These are phyloP conservation scores for Lepidocyrtoides sp. DNA, from an alignment of 2,888 invertebrate species.

Conservation along the genomic window DNA sequence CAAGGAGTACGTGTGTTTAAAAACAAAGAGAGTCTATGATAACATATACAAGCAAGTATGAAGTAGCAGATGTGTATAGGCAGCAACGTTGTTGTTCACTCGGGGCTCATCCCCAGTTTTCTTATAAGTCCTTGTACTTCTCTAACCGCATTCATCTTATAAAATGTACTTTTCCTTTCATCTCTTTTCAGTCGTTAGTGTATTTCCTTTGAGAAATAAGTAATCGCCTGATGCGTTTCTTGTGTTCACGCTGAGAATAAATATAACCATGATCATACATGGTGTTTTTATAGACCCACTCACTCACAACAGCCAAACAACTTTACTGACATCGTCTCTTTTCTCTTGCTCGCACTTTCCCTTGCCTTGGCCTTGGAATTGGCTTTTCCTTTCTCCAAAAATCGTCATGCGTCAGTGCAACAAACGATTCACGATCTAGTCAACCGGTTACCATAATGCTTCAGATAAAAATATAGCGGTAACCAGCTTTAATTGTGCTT, in stretches of 20 bases:
- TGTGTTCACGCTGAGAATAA: not conserved
- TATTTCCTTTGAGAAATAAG: slow-evolving; percentile 69
- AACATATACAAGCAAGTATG: slow-evolving; percentile 30
- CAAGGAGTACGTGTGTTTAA: not conserved
- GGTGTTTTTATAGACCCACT: slow-evolving; percentile 50
- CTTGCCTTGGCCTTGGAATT: slow-evolving; percentile 64
- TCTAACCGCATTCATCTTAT: not conserved
- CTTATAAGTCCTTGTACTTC: not conserved
- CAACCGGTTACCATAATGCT: slow-evolving; percentile 66
- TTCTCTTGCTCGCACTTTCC: slow-evolving; percentile 16
- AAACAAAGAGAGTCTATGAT: slow-evolving; percentile 62
- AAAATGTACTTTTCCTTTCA: slow-evolving; percentile 14
- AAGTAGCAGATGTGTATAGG: slow-evolving; percentile 8
- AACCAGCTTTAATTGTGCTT: slow-evolving; percentile 32
- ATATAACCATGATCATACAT: slow-evolving; percentile 29
- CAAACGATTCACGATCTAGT: slow-evolving; percentile 45
- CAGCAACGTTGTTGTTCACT: slow-evolving; percentile 60
- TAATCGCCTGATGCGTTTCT: slow-evolving; percentile 55
- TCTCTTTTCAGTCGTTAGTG: slow-evolving; percentile 56
- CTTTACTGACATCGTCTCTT: slow-evolving; percentile 37
- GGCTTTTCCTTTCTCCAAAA: not conserved
- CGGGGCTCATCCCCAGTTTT: slow-evolving; percentile 68
- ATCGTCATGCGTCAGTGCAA: not conserved
- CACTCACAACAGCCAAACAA: slow-evolving; percentile 26
- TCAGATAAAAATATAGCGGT: slow-evolving; percentile 56